Evolutionary conservation across 2,113 vertebrate species (phyloP), one percentile per base, ranked within the genome.

Genomic region (Entomyzon cyanotis): DNA sequence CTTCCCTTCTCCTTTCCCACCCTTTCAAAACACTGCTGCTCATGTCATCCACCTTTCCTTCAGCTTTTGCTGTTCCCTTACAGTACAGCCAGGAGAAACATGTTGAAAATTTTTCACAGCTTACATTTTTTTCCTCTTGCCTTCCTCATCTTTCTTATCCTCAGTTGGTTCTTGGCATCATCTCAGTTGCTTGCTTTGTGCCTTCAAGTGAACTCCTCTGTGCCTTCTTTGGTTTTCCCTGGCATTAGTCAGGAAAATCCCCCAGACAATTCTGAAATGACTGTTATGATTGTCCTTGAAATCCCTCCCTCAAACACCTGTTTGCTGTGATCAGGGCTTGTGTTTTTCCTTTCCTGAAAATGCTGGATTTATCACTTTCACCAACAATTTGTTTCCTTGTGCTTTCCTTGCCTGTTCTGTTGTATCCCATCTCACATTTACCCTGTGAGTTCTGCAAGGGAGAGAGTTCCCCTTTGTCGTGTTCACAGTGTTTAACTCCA

Each of bases 101-200:
- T 41, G 8, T 3, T 44, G 50, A 70, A 70, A 78, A 71, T 53
- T 49, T 46, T 76, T 86, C 73, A 71, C 20, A 47, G 17, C 9
- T 17, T 47, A 28, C 12, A 15, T 25, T 58, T 81, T 77, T 28
- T 17, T 1, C 15, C 31, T 25, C 16, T 56, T 49, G 19, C 12
- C 16, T 55, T 79, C 25, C 15, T 86, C 4, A 5, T 37, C 15
- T 65, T 86, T 17, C 22, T 39, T 30, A 15, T 56, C 53, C 46
- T 68, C 20, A 16, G 5, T 0, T 1, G 1, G 63, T 15, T 28
- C 15, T 53, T 46, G 27, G 2, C 28, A 59, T 33, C 73, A 77
- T 7, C 71, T 89, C 1, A 0, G 9, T 37, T 88, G 11, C 21
- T 68, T 65, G 7, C 5, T 70, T 46, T 80, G 21, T 42, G 24